phyloP scores from a whole-genome alignment of 2,113 vertebrate species.

The Forbesichthys papilliferus region DNA sequence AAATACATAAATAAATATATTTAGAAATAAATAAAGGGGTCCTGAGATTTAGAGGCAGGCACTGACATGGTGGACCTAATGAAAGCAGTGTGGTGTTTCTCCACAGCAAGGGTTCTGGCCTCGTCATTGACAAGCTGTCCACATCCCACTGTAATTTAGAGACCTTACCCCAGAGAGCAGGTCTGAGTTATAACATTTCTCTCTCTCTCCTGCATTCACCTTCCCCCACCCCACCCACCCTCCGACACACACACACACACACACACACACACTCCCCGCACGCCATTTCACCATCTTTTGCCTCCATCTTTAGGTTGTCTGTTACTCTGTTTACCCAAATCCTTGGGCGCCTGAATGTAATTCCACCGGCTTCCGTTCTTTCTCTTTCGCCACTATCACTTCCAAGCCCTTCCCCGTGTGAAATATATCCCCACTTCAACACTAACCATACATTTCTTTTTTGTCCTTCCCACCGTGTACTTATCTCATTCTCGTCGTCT shows the following conservation, averaged over 20 bases:
- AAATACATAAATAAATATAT: slow-evolving; percentile 15
- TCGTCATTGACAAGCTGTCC: slow-evolving; percentile 77
- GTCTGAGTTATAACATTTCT: slow-evolving; percentile 72
- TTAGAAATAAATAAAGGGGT: slow-evolving; percentile 22
- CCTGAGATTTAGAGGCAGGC: slow-evolving; percentile 40
- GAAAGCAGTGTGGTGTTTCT: slow-evolving; percentile 41
- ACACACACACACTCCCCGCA: slow-evolving; percentile 5
- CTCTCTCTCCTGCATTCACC: slow-evolving; percentile 24
- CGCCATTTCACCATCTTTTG: slow-evolving; percentile 6
- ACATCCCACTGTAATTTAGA: slow-evolving; percentile 75
- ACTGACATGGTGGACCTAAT: slow-evolving; percentile 41
- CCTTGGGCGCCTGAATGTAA: too few relatives aligned
- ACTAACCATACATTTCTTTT: not conserved
- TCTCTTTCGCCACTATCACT: not conserved
- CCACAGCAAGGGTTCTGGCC: slow-evolving; percentile 50
- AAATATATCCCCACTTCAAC: not conserved
- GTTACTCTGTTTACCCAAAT: too few relatives aligned
- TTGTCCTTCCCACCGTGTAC: not conserved
- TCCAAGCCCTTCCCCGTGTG: not conserved
- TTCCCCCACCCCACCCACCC: not conserved
- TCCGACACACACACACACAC: too few relatives aligned
- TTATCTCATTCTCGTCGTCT: not conserved
- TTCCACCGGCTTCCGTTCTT: not conserved
- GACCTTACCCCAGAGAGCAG: slow-evolving; percentile 64
- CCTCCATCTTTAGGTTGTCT: slow-evolving; percentile 10